Evolutionary conservation across 2,888 invertebrate genomes (phyloP), one percentile per base, ranked within the genome.

Genomic region (Lithosia quadra): DNA sequence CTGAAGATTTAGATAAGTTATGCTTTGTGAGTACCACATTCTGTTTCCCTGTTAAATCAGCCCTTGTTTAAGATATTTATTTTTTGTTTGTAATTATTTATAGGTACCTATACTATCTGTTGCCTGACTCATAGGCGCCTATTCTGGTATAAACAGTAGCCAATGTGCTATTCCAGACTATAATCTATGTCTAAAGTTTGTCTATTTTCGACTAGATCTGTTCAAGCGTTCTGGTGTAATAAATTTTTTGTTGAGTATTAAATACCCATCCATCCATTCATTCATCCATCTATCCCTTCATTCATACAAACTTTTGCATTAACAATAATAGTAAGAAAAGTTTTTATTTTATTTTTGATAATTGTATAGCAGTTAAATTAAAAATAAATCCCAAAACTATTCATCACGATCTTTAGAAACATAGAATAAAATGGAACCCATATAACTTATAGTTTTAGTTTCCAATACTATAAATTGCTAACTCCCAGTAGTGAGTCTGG

Each of bases 401-500:
- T 18, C 4, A 1, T 7, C 7, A 18, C n/a, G 8, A n/a, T 49
- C 49, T n/a, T n/a, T n/a, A 49, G n/a, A 8, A 49, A 49, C n/a
- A 49, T 49, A n/a, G 49, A 49, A 49, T 43, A 7, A 15, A 43
- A 18, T 43, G 13, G 43, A 43, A 43, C 5, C 43, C n/a, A 34
- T 36, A 11, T 59, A 36, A 22, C 13, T 15, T 36, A 22, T 7
- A 49, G 24, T 49, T 43, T 24, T 22, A 24, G 18, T 63, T 55
- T 55, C 22, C 28, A 57, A 65, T 58, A 56, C 22, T 33, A 39
- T 21, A 58, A 67, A 56, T 56, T 21, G 58, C 61, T 33, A 57
- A 66, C 34, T 70, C 68, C 58, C 58, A 67, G 53, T 69, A 43
- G 49, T 3, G 11, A 56, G 55, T 65, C 67, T 70, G 67, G 71